phyloP scores from a whole-genome alignment of 1,140 invertebrate species.

The Heliconius melpomene region DNA sequence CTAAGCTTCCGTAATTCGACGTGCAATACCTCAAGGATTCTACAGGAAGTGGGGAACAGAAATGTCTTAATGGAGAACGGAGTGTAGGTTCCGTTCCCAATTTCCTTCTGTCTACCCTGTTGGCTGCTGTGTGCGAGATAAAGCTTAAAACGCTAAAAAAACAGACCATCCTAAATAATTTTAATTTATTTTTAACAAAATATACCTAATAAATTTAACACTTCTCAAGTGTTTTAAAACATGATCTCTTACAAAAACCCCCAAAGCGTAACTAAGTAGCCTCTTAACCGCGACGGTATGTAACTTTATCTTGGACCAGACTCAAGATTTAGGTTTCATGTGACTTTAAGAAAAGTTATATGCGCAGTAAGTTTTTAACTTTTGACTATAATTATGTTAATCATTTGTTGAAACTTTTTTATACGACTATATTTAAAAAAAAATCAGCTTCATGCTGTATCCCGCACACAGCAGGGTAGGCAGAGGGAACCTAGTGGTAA shows the following conservation, averaged over 20 bases:
- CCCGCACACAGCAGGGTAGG: no score
- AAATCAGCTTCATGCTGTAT: no score
- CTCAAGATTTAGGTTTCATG: neutral
- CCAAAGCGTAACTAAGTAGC: slow-evolving; percentile 9
- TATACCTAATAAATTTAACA: neutral
- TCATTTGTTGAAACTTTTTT: no score
- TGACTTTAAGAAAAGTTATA: neutral
- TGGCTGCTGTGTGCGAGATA: no score
- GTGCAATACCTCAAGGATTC: no score
- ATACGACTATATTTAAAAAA: no score
- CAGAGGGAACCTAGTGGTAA: no score
- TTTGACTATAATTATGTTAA: neutral
- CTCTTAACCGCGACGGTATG: slow-evolving; percentile 18
- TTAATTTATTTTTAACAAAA: no score
- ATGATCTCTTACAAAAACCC: neutral
- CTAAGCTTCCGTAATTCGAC: no score
- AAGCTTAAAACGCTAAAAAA: no score
- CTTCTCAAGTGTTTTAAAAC: neutral
- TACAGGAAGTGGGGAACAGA: no score
- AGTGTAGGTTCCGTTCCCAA: neutral
- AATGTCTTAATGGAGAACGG: neutral
- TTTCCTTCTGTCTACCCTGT: no score
- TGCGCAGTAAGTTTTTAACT: neutral
- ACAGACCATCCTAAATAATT: neutral
- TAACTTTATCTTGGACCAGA: neutral